A percentile compares a stretch with the other conserved stretches of the same genome.
These are phyloP conservation scores for Ellobium chinense DNA, from an alignment of 2,888 invertebrate species.

Conservation along the genomic window DNA sequence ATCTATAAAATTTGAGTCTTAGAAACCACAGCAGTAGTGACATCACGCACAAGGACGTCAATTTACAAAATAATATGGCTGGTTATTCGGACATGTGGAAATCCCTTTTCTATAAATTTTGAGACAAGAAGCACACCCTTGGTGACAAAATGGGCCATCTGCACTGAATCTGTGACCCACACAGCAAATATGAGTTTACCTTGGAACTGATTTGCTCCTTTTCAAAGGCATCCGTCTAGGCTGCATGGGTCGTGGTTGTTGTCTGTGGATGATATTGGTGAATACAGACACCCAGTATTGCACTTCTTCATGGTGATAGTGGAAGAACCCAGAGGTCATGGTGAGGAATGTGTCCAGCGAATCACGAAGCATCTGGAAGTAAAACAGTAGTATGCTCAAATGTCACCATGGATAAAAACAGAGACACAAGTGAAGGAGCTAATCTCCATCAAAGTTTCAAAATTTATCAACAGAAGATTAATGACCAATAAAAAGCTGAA, in stretches of 20 bases:
- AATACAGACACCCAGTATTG: conserved; percentile 72
- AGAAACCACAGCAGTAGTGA: no score
- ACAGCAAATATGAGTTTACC: no score
- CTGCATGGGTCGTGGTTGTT: neutral
- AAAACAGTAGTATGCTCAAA: neutral
- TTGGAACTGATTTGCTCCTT: conserved; percentile 28
- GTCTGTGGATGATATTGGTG: conserved; percentile 24
- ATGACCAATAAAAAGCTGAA: no score
- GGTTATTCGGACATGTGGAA: no score
- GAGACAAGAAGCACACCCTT: no score
- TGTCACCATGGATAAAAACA: neutral
- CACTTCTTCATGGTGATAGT: conserved; percentile 75
- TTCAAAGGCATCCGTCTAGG: neutral
- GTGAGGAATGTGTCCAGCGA: conserved; percentile 54
- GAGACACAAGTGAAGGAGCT: neutral
- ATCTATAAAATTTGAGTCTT: no score
- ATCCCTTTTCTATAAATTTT: no score
- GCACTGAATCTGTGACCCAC: no score
- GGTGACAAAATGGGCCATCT: no score
- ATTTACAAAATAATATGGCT: no score
- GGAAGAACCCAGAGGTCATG: conserved; percentile 64
- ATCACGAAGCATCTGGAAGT: conserved; percentile 55
- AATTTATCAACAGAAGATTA: neutral
- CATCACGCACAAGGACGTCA: no score
- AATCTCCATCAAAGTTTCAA: neutral